Evolutionary conservation across 1,140 invertebrate species (phyloP).

Genomic region (Thaumatotibia leucotreta): DNA sequence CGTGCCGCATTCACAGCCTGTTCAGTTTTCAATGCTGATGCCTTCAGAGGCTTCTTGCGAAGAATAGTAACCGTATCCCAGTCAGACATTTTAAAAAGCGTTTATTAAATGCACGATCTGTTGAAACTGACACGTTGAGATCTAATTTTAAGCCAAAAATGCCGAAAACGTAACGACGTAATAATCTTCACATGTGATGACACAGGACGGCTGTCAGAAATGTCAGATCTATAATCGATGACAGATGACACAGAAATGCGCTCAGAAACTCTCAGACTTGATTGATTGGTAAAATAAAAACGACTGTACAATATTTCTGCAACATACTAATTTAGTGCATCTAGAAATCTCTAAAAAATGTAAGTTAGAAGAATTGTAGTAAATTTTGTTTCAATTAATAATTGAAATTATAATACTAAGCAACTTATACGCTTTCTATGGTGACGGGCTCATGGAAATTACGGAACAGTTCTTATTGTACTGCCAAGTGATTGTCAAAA

Average conservation of each 20-base stretch:
- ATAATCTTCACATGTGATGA: background rate
- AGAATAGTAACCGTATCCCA: slow-evolving; percentile 95
- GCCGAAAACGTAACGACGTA: background rate
- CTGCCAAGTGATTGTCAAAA: too few species aligned
- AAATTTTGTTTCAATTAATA: too few species aligned
- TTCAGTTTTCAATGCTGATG: slow-evolving; percentile 91
- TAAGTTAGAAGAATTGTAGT: too few species aligned
- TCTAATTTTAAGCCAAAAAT: background rate
- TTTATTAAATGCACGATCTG: slow-evolving; percentile 5
- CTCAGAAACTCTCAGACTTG: background rate
- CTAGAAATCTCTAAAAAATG: too few species aligned
- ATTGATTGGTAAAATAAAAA: too few species aligned
- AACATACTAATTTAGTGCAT: too few species aligned
- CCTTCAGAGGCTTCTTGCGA: slow-evolving; percentile 91
- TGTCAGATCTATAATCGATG: background rate
- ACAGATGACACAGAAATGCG: background rate
- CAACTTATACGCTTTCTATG: too few species aligned
- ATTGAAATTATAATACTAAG: too few species aligned
- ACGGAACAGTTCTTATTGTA: too few species aligned
- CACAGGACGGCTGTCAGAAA: background rate
- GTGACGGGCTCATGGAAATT: too few species aligned
- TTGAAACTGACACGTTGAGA: background rate
- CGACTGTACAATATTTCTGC: too few species aligned
- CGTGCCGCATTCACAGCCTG: slow-evolving; percentile 86
- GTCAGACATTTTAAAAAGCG: slow-evolving; percentile 81